Conservation (phyloP, 1,140 invertebrate species). For the Thaumetopoea pityocampa region DNA sequence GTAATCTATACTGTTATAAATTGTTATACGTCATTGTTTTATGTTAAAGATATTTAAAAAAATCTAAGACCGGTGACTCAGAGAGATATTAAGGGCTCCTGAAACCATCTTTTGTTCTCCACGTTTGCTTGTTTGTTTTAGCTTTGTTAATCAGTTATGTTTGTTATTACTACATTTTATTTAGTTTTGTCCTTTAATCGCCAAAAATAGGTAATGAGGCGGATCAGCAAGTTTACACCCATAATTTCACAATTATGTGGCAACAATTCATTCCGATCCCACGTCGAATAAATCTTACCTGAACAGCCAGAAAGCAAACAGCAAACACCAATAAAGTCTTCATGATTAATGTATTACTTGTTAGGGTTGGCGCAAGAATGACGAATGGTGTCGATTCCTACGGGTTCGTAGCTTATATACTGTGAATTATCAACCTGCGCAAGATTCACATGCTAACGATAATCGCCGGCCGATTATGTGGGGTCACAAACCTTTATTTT, state of each 20-base stretch:
- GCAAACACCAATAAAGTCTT: conserved; percentile 47
- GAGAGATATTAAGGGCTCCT: not conserved
- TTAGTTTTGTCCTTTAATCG: no score
- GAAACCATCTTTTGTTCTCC: no score
- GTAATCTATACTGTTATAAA: conserved; percentile 4
- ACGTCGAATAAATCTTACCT: conserved; percentile 32
- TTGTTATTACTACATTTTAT: no score
- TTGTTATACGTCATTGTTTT: no score
- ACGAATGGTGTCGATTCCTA: not conserved
- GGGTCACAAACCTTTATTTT: conserved; percentile 38
- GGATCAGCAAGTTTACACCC: no score
- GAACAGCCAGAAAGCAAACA: conserved; percentile 39
- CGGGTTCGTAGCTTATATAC: conserved; percentile 34
- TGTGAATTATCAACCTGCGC: conserved; percentile 3
- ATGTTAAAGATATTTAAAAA: no score
- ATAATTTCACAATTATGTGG: no score
- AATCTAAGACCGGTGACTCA: not conserved
- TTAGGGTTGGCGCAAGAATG: conserved; percentile 4
- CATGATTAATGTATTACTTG: conserved; percentile 25
- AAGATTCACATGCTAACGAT: conserved; percentile 12
- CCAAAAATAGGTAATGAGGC: no score
- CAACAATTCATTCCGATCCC: no score
- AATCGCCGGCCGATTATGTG: conserved; percentile 7
- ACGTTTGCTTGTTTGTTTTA: no score
- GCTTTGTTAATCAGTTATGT: no score